phyloP scores from a whole-genome alignment of 2,888 invertebrate genomes.

The Callosobruchus maculatus region DNA sequence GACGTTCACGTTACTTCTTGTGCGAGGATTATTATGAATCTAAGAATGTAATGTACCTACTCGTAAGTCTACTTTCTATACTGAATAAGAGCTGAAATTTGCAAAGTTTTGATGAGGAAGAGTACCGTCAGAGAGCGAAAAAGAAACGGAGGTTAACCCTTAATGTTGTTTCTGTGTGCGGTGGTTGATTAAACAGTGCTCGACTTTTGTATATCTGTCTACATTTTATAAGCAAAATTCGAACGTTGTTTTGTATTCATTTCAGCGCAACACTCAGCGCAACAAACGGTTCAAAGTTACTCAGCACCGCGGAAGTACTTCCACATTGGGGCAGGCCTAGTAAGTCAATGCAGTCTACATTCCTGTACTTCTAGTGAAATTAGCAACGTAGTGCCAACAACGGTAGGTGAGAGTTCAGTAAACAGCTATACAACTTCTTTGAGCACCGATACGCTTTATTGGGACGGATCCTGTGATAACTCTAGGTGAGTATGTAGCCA shows the following conservation, averaged over 20 bases:
- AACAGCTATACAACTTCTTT: conserved; percentile 81
- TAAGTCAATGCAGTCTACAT: conserved; percentile 77
- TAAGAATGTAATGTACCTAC: too few relatives aligned
- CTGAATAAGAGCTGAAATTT: too few relatives aligned
- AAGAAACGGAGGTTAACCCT: too few relatives aligned
- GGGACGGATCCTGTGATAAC: conserved; percentile 58
- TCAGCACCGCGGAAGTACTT: conserved; percentile 51
- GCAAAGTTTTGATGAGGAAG: too few relatives aligned
- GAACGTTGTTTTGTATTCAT: neutral
- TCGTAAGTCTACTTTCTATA: too few relatives aligned
- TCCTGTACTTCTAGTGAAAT: conserved; percentile 77
- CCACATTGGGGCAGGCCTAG: conserved; percentile 64
- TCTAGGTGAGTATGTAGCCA: conserved; percentile 22
- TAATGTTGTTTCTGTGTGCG: too few relatives aligned
- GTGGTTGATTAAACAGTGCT: too few relatives aligned
- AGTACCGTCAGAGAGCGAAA: too few relatives aligned
- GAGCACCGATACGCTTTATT: conserved; percentile 82
- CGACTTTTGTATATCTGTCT: too few relatives aligned
- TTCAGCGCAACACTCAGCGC: neutral
- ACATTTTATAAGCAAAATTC: too few relatives aligned
- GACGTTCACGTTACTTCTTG: too few relatives aligned
- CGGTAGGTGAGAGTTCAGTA: conserved; percentile 63
- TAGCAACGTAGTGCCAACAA: conserved; percentile 59
- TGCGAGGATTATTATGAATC: too few relatives aligned
- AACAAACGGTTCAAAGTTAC: conserved; percentile 26